Evolutionary conservation across 2,113 vertebrate species (phyloP).

Genomic region (Sisor rabdophorus): DNA sequence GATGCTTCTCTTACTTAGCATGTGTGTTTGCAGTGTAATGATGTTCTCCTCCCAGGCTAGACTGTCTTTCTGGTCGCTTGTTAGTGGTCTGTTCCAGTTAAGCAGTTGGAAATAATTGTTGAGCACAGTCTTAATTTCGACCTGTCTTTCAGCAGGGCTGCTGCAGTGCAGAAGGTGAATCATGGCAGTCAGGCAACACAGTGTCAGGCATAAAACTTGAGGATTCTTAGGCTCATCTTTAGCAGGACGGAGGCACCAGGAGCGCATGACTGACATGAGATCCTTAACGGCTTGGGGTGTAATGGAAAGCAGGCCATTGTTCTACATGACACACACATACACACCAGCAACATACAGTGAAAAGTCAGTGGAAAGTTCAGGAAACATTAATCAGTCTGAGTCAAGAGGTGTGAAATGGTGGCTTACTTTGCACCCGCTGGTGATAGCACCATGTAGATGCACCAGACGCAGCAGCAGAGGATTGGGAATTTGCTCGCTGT

Average conservation of each 20-base stretch:
- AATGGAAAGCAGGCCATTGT: conserved; percentile 81
- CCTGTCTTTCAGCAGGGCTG: conserved; percentile 72
- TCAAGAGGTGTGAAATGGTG: neutral
- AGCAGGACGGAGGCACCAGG: conserved; percentile 59
- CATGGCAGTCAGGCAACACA: conserved; percentile 77
- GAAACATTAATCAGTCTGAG: neutral
- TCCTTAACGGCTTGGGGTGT: conserved; percentile 73
- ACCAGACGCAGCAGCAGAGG: conserved; percentile 73
- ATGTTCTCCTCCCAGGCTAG: conserved; percentile 74
- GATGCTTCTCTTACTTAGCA: conserved; percentile 79
- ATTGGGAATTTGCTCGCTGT: conserved; percentile 70
- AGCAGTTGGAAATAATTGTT: conserved; percentile 87
- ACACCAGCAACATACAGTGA: neutral
- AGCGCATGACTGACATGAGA: conserved; percentile 76
- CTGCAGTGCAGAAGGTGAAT: conserved; percentile 84
- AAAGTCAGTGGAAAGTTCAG: neutral
- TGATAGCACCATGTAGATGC: conserved; percentile 84
- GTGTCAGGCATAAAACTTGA: conserved; percentile 58
- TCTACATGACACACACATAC: conserved; percentile 61
- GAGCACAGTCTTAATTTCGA: conserved; percentile 79
- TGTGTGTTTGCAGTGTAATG: conserved; percentile 77
- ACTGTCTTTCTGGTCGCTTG: conserved; percentile 42
- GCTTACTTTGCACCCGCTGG: conserved; percentile 84
- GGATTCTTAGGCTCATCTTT: conserved; percentile 49
- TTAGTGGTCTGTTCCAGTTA: conserved; percentile 77